Evolutionary conservation across 2,113 vertebrate genomes (phyloP).

Genomic region (Oreochromis spilurus): DNA sequence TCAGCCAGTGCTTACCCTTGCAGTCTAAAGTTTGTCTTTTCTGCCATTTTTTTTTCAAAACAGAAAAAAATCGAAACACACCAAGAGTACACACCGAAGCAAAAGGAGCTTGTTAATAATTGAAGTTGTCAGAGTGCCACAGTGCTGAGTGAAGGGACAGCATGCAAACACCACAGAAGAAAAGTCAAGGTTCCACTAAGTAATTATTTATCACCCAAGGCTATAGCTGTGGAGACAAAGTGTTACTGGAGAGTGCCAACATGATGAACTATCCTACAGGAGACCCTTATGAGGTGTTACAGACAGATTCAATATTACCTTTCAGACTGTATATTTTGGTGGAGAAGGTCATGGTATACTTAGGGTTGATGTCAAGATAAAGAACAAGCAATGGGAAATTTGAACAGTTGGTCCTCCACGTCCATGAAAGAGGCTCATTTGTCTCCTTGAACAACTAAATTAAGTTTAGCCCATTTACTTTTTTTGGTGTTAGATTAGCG

Average conservation of each 20-base stretch:
- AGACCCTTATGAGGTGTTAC: constrained; percentile 17
- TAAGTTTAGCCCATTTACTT: neutral
- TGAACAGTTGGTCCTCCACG: neutral
- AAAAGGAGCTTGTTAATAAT: constrained; percentile 68
- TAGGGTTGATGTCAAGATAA: neutral
- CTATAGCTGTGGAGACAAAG: constrained; percentile 1
- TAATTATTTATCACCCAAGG: constrained; percentile 71
- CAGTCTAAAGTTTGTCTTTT: neutral
- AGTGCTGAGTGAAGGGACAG: constrained; percentile 40
- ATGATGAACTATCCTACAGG: constrained; percentile 13
- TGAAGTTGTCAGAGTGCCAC: constrained; percentile 51
- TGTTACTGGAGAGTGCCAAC: constrained; percentile 19
- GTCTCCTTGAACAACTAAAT: neutral
- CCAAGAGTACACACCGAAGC: constrained; percentile 16
- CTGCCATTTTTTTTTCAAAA: neutral
- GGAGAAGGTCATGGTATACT: neutral
- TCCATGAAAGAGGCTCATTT: neutral
- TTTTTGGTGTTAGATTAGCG: neutral
- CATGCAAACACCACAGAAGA: constrained; percentile 54
- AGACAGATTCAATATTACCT: constrained; percentile 16
- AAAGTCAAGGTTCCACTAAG: constrained; percentile 45
- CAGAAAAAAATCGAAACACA: neutral
- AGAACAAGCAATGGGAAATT: neutral
- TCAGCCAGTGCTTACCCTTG: neutral
- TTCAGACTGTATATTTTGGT: constrained; percentile 10